A percentile compares a stretch with the other conserved stretches of the same genome.
These are phyloP conservation scores for Neoaliturus tenellus DNA, from an alignment of 2,888 invertebrate species.

Conservation along the genomic window DNA sequence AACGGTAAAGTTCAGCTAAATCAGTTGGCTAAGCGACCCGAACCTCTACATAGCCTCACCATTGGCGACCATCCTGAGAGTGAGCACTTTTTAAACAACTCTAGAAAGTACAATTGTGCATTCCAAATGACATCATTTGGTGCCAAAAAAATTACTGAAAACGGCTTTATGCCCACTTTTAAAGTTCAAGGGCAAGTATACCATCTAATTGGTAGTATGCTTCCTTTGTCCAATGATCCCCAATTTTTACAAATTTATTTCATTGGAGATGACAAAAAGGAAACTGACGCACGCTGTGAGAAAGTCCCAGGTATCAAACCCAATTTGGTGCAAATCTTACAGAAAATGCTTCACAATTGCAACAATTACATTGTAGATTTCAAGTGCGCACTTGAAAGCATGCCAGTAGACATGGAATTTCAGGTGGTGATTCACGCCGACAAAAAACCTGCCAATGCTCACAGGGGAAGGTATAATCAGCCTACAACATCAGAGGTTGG, in stretches of 20 bases:
- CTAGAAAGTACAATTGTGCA: conserved; percentile 57
- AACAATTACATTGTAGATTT: conserved; percentile 57
- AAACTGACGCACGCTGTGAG: conserved; percentile 40
- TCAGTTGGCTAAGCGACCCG: conserved; percentile 11
- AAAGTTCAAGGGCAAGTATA: conserved; percentile 66
- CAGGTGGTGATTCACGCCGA: conserved; percentile 58
- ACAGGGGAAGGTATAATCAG: conserved; percentile 52
- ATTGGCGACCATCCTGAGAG: conserved; percentile 33
- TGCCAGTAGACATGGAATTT: conserved; percentile 37
- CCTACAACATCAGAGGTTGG: conserved; percentile 56
- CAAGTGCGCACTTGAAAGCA: conserved; percentile 58
- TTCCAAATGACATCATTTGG: conserved; percentile 62
- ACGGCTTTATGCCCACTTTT: conserved; percentile 62
- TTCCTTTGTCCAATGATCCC: conserved; percentile 58
- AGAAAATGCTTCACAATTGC: conserved; percentile 56
- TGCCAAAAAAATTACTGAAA: conserved; percentile 52
- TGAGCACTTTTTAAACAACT: conserved; percentile 55
- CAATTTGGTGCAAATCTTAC: conserved; percentile 51
- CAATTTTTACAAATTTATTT: conserved; percentile 66
- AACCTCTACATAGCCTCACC: conserved; percentile 26
- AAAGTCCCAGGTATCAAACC: conserved; percentile 18
- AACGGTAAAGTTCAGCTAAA: conserved; percentile 53
- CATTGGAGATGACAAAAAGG: conserved; percentile 55
- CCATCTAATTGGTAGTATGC: conserved; percentile 62
- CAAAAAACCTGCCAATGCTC: conserved; percentile 49